Evolutionary conservation across 2,888 invertebrate genomes (phyloP).

Genomic region (Agrochola lota): DNA sequence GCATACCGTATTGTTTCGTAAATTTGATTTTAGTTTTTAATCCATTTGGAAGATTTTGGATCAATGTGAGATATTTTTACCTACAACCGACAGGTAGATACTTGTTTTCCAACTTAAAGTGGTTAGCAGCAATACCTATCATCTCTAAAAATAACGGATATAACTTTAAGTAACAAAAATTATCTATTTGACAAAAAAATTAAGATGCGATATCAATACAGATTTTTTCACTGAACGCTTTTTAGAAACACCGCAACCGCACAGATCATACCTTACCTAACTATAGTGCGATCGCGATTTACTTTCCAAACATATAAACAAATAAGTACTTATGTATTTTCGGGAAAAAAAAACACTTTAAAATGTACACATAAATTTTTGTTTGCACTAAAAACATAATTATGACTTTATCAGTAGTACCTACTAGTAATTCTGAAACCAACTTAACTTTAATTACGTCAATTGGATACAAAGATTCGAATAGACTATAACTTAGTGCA

Average conservation of each 20-base stretch:
- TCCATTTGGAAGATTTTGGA: not conserved
- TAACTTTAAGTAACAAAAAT: not conserved
- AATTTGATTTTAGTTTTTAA: not conserved
- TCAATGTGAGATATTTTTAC: too few species aligned
- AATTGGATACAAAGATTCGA: not conserved
- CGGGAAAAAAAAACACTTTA: not conserved
- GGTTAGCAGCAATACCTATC: too few species aligned
- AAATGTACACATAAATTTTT: not conserved
- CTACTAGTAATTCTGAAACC: not conserved
- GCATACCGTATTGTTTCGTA: not conserved
- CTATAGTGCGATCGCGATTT: not conserved
- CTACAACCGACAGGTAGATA: not conserved
- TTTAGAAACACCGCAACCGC: not conserved
- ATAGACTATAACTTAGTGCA: not conserved
- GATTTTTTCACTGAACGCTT: too few species aligned
- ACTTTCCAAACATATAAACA: not conserved
- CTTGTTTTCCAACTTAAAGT: not conserved
- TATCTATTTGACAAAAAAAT: not conserved
- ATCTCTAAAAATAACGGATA: too few species aligned
- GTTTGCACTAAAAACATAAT: not conserved
- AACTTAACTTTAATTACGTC: not conserved
- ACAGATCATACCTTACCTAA: not conserved
- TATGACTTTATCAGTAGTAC: not conserved
- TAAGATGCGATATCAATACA: too few species aligned
- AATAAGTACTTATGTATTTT: not conserved